phyloP scores from a whole-genome alignment of 2,113 vertebrate genomes.

The Bufo bufo region DNA sequence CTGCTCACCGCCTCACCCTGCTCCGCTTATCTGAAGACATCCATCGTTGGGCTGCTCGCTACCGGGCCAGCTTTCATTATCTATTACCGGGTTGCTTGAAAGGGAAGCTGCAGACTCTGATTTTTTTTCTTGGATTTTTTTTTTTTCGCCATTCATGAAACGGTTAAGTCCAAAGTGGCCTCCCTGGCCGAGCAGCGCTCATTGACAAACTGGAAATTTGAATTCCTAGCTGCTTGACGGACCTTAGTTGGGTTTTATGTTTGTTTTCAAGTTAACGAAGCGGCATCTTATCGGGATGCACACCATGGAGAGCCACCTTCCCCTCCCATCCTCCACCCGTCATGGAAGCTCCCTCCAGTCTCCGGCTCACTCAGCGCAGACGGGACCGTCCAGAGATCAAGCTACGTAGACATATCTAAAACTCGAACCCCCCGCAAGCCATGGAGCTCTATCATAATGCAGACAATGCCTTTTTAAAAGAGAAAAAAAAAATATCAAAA shows the following conservation, averaged over 20 bases:
- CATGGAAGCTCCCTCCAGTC: neutral
- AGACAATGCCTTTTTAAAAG: conserved; percentile 53
- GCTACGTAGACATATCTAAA: conserved; percentile 44
- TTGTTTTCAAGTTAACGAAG: neutral
- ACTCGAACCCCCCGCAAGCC: conserved; percentile 25
- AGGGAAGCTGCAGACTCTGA: conserved; percentile 28
- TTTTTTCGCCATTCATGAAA: neutral
- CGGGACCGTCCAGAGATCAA: neutral
- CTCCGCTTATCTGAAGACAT: neutral
- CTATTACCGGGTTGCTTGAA: conserved; percentile 12
- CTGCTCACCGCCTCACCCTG: neutral
- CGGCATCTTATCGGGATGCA: neutral
- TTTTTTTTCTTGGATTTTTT: neutral
- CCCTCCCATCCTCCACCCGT: neutral
- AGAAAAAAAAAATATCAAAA: conserved; percentile 27
- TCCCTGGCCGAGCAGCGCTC: neutral
- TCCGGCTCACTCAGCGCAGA: neutral
- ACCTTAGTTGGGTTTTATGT: neutral
- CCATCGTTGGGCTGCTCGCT: neutral
- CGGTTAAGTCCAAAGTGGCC: neutral
- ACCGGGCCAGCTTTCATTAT: conserved; percentile 15
- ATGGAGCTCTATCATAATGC: conserved; percentile 46
- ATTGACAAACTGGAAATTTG: conserved; percentile 6
- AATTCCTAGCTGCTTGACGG: neutral
- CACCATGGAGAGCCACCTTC: neutral